A percentile compares a stretch with the other conserved stretches of the same genome.
These are phyloP conservation scores for Drepana falcataria DNA, from an alignment of 2,888 invertebrate species.

Conservation along the genomic window DNA sequence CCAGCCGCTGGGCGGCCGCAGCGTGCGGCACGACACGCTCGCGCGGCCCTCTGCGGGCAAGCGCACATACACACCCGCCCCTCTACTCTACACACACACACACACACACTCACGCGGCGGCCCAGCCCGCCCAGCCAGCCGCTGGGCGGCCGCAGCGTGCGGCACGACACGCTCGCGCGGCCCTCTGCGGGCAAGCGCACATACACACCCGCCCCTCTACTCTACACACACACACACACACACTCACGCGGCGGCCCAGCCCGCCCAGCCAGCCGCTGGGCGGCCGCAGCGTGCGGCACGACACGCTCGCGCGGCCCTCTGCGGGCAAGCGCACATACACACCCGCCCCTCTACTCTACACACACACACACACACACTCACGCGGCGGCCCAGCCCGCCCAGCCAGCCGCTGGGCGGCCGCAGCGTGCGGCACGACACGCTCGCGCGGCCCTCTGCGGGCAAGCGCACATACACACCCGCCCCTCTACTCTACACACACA, in stretches of 20 bases:
- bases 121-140: conserved; percentile 94
- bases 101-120: conserved; percentile 85
- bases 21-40: conserved; percentile 81
- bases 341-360: not conserved
- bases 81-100: too few species aligned
- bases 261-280: conserved; percentile 93
- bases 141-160: conserved; percentile 84
- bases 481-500: too few species aligned
- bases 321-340: conserved; percentile 11
- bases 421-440: too few species aligned
- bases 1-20: conserved; percentile 88
- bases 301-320: conserved; percentile 83
- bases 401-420: too few species aligned
- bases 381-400: too few species aligned
- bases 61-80: not conserved
- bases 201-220: not conserved
- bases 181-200: conserved; percentile 65
- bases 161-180: conserved; percentile 82
- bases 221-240: too few species aligned
- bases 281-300: conserved; percentile 83
- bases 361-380: too few species aligned
- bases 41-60: conserved; percentile 80
- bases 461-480: too few species aligned
- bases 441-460: too few species aligned
- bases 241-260: conserved; percentile 87